These are phyloP conservation scores for Vipera latastei DNA, from an alignment of 2,797 vertebrate genomes.

Conservation along the genomic window DNA sequence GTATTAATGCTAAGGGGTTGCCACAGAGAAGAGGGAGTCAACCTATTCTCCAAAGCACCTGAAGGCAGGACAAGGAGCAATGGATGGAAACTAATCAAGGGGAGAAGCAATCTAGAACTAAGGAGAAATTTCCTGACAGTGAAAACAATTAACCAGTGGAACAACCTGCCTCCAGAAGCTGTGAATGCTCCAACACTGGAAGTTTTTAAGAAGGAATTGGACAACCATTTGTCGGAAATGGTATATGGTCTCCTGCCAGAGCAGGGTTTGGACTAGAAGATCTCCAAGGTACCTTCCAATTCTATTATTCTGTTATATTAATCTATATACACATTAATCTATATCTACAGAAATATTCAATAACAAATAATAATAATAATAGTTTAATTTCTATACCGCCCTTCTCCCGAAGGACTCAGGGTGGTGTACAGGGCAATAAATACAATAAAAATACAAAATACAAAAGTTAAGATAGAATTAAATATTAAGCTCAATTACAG, in stretches of 20 bases:
- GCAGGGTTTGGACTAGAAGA: background rate
- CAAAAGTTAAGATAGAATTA: too few species aligned
- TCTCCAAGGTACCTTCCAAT: background rate
- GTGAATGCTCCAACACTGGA: background rate
- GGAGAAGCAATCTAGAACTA: background rate
- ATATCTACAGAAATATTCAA: background rate
- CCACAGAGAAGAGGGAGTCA: background rate
- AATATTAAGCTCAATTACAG: too few species aligned
- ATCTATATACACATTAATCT: background rate
- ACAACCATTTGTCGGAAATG: background rate
- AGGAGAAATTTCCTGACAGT: background rate
- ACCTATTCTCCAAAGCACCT: background rate
- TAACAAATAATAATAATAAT: background rate
- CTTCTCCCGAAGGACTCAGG: too few species aligned
- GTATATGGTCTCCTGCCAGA: background rate
- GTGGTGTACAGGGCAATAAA: too few species aligned
- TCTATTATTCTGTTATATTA: background rate
- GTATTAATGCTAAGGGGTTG: background rate
- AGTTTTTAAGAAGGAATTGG: background rate
- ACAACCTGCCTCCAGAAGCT: background rate
- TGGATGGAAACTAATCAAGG: background rate
- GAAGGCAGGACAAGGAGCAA: background rate
- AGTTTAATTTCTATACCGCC: too few species aligned
- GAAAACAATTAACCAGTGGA: background rate
- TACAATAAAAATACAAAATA: too few species aligned